Base-by-base conservation (phyloP, 1,140 invertebrate species). In the Caenorhabditis brenneri region DNA sequence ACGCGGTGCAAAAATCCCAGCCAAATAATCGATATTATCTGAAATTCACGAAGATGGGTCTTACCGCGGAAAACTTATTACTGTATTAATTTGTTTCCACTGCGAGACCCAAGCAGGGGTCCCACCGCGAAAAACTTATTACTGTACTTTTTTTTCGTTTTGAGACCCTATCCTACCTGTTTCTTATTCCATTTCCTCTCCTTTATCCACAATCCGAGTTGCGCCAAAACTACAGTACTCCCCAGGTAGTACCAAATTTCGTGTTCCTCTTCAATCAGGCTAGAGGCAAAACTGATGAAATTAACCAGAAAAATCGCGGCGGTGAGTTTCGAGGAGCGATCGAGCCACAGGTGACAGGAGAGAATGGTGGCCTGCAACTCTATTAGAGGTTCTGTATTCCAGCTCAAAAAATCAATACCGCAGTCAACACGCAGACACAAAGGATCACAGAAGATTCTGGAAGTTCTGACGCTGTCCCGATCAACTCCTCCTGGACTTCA, bases 191-290 rank as follows among this genome's bases (percentile, higher is more conserved):
- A 19, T 46, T 46, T 48, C n/a, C 33, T n/a, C 10, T 80, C 16
- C 22, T 29, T 36, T 9, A 16, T 55, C 31, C 27, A 80, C 12
- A 3, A 22, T 36, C 10, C 22, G 29, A 49, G 31, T 19, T 6
- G 29, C 36, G 0, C 55, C 24, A 29, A 49, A 42, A 83, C 48
- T 36, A 51, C 49, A 0, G 46, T 53, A n/a, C 78, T 80, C 80
- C 58, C 27, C 31, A 51, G 29, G 33, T 53, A 84, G 22, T 31
- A 88, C 88, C 88, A 88, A 27, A 88, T 55, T 78, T 89, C 88
- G 65, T 88, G 88, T 78, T 88, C 88, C 51, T 88, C 88, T 65
- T 88, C 88, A 12, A 86, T 80, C n/a, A 87, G 88, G 55, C 88
- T 90, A 6, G 88, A 89, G 5, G 88, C 58, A 58, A 88, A 87